Percentiles rank a stretch among this genome's conserved stretches.
phyloP scores from a whole-genome alignment of 2,888 invertebrate genomes.

The Marronus borbonicus region DNA sequence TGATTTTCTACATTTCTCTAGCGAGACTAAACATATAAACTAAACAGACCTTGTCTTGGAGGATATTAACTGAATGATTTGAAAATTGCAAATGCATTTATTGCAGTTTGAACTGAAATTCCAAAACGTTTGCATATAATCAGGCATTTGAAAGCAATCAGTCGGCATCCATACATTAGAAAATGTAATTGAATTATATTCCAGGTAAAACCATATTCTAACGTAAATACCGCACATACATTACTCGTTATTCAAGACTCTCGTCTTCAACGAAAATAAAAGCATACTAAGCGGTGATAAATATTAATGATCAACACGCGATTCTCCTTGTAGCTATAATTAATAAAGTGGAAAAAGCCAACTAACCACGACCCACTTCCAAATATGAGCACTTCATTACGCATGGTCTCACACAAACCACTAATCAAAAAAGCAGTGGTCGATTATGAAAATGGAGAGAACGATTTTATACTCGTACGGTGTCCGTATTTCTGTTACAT shows the following conservation, averaged over 20 bases:
- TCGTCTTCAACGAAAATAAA: neutral
- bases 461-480: conserved; percentile 1
- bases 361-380: conserved; percentile 16
- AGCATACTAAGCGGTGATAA: neutral
- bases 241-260: neutral
- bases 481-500: neutral
- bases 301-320: conserved; percentile 13
- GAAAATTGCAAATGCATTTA: too few relatives aligned
- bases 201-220: neutral
- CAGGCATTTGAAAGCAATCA: neutral
- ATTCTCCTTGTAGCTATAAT: conserved; percentile 10
- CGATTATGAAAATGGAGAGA: conserved; percentile 21
- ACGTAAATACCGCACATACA: neutral
- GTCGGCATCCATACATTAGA: neutral
- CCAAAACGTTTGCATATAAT: neutral
- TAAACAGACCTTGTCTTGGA: too few relatives aligned
- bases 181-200: neutral
- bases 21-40: too few relatives aligned
- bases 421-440: conserved; percentile 20
- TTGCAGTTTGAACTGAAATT: too few relatives aligned
- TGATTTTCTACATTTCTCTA: too few relatives aligned
- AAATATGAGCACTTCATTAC: conserved; percentile 32
- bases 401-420: neutral
- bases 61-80: too few relatives aligned
- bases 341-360: conserved; percentile 12